Evolutionary conservation across 2,797 vertebrate genomes (phyloP).

Genomic region (Rhadinocentrus ornatus): DNA sequence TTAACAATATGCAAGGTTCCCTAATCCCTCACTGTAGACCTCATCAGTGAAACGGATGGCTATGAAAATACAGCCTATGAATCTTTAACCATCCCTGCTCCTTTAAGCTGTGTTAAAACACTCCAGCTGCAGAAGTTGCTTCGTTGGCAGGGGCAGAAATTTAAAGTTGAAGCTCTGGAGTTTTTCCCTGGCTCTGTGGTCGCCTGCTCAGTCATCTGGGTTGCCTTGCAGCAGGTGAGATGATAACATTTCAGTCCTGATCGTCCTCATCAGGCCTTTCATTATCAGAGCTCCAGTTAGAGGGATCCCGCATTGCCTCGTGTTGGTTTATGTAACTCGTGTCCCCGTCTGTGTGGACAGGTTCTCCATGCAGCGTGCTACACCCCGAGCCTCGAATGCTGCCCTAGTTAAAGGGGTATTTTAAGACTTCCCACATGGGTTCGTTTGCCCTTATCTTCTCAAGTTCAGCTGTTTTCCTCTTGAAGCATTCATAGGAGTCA

Average conservation of each 20-base stretch:
- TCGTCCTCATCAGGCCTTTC: conserved; percentile 5
- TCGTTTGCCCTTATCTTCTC: conserved; percentile 74
- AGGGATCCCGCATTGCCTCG: conserved; percentile 27
- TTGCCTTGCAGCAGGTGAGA: conserved; percentile 42
- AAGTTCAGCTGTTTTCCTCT: conserved; percentile 58
- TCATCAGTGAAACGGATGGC: conserved; percentile 64
- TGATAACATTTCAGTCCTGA: conserved; percentile 20
- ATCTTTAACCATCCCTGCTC: conserved; percentile 58
- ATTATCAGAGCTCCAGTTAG: conserved; percentile 31
- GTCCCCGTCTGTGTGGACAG: conserved; percentile 43
- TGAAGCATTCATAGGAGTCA: conserved; percentile 43
- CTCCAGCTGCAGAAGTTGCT: conserved; percentile 41
- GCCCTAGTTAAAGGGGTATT: conserved; percentile 80
- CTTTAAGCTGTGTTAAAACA: conserved; percentile 51
- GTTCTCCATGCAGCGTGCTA: conserved; percentile 40
- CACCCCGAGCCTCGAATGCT: conserved; percentile 60
- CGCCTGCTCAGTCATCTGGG: conserved; percentile 40
- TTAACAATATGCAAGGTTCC: conserved; percentile 66
- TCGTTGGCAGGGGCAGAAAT: conserved; percentile 45
- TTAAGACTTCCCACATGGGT: conserved; percentile 79
- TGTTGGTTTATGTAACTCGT: conserved; percentile 50
- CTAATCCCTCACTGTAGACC: conserved; percentile 58
- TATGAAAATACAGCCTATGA: conserved; percentile 56
- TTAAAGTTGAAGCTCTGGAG: conserved; percentile 22
- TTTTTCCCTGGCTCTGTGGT: conserved; percentile 38